These are phyloP conservation scores for Uropetala carovei DNA, from an alignment of 2,888 invertebrate genomes.

Conservation along the genomic window DNA sequence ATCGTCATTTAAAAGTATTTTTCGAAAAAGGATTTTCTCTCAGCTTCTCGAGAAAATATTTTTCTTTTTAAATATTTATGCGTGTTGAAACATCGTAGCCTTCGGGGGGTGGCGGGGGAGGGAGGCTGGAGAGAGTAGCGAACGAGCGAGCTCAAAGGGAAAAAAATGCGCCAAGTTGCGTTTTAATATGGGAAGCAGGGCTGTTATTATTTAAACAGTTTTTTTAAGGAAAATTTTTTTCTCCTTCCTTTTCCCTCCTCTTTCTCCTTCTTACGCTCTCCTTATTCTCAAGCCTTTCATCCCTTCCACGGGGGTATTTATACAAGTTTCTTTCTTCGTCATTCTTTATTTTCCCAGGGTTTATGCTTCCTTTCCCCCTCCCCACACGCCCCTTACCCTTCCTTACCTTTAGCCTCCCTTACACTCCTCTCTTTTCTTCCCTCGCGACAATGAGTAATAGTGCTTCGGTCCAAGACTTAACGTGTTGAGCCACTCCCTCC, in stretches of 20 bases:
- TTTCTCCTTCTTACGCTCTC: neutral
- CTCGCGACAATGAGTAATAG: neutral
- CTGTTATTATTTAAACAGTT: neutral
- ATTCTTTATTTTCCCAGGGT: neutral
- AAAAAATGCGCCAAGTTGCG: neutral
- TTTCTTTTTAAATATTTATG: slow-evolving; percentile 27
- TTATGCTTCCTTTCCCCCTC: neutral
- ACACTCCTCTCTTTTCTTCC: neutral
- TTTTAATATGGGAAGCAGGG: neutral
- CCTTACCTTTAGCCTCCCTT: neutral
- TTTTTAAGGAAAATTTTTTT: neutral
- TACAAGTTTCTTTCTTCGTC: neutral
- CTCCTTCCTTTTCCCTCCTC: neutral
- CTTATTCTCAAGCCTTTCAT: neutral
- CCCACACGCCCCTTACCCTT: too few relatives aligned
- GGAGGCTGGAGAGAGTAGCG: neutral
- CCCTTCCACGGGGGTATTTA: neutral
- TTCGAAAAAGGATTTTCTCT: slow-evolving; percentile 13
- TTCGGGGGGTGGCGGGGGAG: neutral
- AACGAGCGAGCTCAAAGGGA: slow-evolving; percentile 35
- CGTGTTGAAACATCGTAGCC: slow-evolving; percentile 41
- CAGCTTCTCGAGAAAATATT: neutral
- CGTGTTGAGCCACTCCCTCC: too few relatives aligned
- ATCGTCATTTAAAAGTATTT: slow-evolving; percentile 43
- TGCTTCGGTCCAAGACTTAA: neutral